Evolutionary conservation across 2,888 invertebrate genomes (phyloP).

Genomic region (Emmelina monodactyla): DNA sequence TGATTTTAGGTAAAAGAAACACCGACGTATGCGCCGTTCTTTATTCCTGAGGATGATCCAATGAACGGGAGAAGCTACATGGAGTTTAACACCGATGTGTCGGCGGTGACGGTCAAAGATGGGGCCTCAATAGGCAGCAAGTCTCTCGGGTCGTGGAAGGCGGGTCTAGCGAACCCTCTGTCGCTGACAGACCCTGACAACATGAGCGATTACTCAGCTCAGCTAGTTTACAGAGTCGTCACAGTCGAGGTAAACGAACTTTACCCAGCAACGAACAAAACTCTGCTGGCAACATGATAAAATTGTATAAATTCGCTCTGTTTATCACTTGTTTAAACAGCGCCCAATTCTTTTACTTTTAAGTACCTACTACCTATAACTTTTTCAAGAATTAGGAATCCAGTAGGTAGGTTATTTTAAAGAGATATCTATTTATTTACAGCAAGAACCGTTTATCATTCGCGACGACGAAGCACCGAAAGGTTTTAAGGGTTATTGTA

Average conservation of each 20-base stretch:
- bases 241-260: conserved; percentile 71
- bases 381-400: background rate
- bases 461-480: conserved; percentile 71
- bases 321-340: conserved; percentile 42
- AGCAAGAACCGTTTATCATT: conserved; percentile 87
- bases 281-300: conserved; percentile 35
- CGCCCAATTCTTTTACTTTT: conserved; percentile 4
- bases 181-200: conserved; percentile 70
- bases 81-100: conserved; percentile 77
- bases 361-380: background rate
- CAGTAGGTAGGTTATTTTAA: background rate
- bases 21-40: conserved; percentile 74
- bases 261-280: conserved; percentile 28
- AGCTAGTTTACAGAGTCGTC: conserved; percentile 85
- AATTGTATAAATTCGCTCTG: conserved; percentile 26
- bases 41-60: conserved; percentile 66
- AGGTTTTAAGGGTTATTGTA: conserved; percentile 88
- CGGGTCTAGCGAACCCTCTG: conserved; percentile 74
- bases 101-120: conserved; percentile 74
- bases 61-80: conserved; percentile 78
- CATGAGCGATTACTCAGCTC: conserved; percentile 79
- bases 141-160: conserved; percentile 78
- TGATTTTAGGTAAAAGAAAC: conserved; percentile 64
- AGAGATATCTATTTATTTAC: conserved; percentile 24
- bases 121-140: conserved; percentile 77